Conservation (phyloP, 2,888 invertebrate genomes). For the Gari tellinella region DNA sequence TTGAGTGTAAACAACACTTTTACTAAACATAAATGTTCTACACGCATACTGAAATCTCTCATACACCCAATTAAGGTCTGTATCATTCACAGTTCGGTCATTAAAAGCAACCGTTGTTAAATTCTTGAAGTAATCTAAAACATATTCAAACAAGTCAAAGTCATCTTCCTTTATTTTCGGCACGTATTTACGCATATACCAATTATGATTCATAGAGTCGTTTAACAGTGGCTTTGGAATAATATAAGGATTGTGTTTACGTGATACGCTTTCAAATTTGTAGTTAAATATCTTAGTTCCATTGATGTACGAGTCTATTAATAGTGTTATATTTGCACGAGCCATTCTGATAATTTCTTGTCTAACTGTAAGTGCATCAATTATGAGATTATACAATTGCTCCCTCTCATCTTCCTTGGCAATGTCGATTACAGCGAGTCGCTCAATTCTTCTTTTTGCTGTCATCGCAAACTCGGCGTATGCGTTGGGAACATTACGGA, state of each 20-base stretch:
- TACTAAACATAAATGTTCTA: conserved; percentile 63
- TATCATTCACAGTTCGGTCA: conserved; percentile 47
- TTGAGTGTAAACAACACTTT: conserved; percentile 69
- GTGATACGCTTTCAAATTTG: conserved; percentile 57
- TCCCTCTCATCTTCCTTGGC: conserved; percentile 21
- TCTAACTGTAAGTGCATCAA: conserved; percentile 58
- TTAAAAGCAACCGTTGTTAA: conserved; percentile 44
- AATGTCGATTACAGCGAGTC: conserved; percentile 26
- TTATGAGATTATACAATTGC: conserved; percentile 53
- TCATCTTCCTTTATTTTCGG: conserved; percentile 44
- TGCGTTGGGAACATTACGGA: conserved; percentile 63
- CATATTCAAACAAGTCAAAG: conserved; percentile 44
- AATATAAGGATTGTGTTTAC: conserved; percentile 63
- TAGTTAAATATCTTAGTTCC: conserved; percentile 71
- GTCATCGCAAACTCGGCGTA: conserved; percentile 69
- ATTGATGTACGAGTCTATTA: conserved; percentile 65
- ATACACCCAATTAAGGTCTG: conserved; percentile 47
- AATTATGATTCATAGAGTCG: conserved; percentile 61
- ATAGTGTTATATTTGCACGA: conserved; percentile 62
- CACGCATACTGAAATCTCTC: conserved; percentile 58
- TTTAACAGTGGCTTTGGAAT: conserved; percentile 70
- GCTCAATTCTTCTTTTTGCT: conserved; percentile 43
- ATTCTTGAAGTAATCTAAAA: conserved; percentile 49
- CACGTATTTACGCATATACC: conserved; percentile 59
- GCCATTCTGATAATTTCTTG: conserved; percentile 66